A percentile compares a stretch with the other conserved stretches of the same genome.
These are phyloP conservation scores for Melipona bicolor DNA, from an alignment of 2,888 invertebrate species.

Conservation along the genomic window DNA sequence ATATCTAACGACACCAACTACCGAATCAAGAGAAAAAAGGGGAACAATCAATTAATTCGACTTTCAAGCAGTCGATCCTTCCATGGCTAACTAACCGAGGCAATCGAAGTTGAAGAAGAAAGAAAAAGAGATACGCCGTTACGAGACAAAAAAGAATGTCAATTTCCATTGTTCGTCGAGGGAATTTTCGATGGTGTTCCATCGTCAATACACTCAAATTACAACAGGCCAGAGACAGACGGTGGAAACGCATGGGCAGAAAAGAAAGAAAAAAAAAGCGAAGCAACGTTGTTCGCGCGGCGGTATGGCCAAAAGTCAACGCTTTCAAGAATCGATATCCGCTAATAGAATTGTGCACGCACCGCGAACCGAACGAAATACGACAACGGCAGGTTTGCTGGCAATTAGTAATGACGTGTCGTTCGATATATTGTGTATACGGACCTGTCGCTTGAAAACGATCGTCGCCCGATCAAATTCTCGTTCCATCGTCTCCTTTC, in stretches of 20 bases:
- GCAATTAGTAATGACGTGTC: slow-evolving; percentile 67
- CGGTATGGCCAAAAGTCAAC: slow-evolving; percentile 51
- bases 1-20: too few relatives aligned
- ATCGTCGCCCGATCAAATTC: slow-evolving; percentile 45
- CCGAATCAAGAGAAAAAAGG: too few relatives aligned
- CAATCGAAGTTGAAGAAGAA: background rate
- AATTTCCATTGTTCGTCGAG: background rate
- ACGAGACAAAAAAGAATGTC: background rate
- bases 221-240: background rate
- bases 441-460: slow-evolving; percentile 46
- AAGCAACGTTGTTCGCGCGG: slow-evolving; percentile 1
- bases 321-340: slow-evolving; percentile 64
- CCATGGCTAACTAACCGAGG: background rate
- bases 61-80: background rate
- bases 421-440: slow-evolving; percentile 40
- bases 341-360: slow-evolving; percentile 65
- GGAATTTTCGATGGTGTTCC: background rate
- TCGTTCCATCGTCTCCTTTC: slow-evolving; percentile 35
- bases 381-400: slow-evolving; percentile 62
- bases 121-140: background rate
- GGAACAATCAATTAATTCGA: background rate
- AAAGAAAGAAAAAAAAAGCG: background rate
- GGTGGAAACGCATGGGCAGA: background rate
- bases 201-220: background rate
- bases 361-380: slow-evolving; percentile 54